Conservation (phyloP, 1,140 invertebrate species). For the Delia radicum region DNA sequence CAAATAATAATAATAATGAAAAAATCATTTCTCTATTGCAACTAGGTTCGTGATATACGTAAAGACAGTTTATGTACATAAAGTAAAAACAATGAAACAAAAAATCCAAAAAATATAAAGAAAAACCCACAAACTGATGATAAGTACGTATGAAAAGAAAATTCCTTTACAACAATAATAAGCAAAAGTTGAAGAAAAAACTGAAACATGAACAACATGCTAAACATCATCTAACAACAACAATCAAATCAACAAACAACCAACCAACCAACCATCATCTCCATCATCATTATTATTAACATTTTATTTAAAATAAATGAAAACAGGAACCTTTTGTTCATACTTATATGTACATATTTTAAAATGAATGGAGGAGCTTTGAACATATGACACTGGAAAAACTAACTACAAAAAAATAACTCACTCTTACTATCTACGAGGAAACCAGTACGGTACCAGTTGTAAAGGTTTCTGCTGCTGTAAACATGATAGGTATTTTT, state of each 20-base stretch:
- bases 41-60: background rate
- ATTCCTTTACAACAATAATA: background rate
- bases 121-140: background rate
- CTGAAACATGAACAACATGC: background rate
- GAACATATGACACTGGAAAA: background rate
- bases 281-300: background rate
- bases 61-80: background rate
- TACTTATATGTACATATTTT: too few relatives aligned
- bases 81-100: background rate
- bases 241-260: too few relatives aligned
- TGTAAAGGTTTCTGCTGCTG: conserved; percentile 1
- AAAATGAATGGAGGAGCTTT: background rate
- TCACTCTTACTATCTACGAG: conserved; percentile 20
- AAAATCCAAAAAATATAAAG: background rate
- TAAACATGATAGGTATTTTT: background rate
- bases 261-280: background rate
- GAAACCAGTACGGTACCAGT: conserved; percentile 20
- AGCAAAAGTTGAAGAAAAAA: background rate
- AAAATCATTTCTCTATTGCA: background rate
- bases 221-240: background rate
- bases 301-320: background rate
- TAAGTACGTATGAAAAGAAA: background rate
- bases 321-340: background rate
- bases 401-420: background rate
- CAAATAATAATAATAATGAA: background rate